Conservation (phyloP, 2,113 vertebrate species). For the Talpa occidentalis region DNA sequence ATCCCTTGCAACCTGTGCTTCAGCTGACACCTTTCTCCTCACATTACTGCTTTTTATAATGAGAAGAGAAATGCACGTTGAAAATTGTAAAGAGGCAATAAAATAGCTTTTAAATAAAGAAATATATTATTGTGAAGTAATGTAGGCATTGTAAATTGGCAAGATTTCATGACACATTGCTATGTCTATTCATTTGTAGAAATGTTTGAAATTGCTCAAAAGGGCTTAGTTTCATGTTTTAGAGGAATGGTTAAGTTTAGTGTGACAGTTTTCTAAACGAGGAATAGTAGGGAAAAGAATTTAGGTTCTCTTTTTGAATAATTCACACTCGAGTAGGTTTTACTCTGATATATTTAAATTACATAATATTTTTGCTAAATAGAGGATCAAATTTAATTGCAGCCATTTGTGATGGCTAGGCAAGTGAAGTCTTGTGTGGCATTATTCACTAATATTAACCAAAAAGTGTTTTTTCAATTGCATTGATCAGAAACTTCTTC, state of each 20-base stretch:
- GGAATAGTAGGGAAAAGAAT: background rate
- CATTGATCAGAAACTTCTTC: slow-evolving; percentile 14
- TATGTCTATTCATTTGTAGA: slow-evolving; percentile 51
- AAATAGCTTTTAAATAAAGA: slow-evolving; percentile 71
- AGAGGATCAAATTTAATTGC: background rate
- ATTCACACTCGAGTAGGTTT: slow-evolving; percentile 37
- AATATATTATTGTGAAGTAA: slow-evolving; percentile 49
- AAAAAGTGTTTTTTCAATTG: background rate
- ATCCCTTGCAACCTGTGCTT: slow-evolving; percentile 24
- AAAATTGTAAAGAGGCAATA: slow-evolving; percentile 71
- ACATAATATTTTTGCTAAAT: background rate
- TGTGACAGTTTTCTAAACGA: slow-evolving; percentile 44
- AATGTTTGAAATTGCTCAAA: slow-evolving; percentile 61
- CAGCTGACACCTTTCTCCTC: slow-evolving; percentile 31
- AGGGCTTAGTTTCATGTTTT: slow-evolving; percentile 31
- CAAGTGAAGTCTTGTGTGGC: background rate
- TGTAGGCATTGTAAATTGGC: background rate
- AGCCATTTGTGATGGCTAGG: background rate
- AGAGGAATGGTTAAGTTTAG: slow-evolving; percentile 48
- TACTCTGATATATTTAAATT: slow-evolving; percentile 39
- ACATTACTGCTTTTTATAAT: slow-evolving; percentile 58
- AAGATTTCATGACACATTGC: slow-evolving; percentile 60
- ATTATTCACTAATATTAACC: background rate
- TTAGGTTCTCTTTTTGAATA: slow-evolving; percentile 37
- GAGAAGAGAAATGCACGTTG: slow-evolving; percentile 45